These are phyloP conservation scores for Nyctalus aviator DNA, from an alignment of 2,797 vertebrate genomes.

Conservation along the genomic window DNA sequence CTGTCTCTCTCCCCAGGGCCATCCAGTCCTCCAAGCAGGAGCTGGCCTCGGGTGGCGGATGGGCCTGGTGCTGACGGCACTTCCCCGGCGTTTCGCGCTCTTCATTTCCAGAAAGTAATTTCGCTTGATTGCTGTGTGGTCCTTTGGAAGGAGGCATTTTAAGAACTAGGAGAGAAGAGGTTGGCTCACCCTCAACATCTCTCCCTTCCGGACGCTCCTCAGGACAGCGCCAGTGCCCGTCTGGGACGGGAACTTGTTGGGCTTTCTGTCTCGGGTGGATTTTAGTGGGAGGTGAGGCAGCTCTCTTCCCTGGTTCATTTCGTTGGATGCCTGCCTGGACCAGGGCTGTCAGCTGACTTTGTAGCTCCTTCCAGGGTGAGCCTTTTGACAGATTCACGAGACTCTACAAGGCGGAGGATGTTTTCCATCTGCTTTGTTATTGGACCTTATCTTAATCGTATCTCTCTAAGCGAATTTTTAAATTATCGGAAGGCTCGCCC, in stretches of 20 bases:
- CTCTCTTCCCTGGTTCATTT: slow-evolving; percentile 53
- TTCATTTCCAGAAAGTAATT: slow-evolving; percentile 77
- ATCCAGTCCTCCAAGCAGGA: slow-evolving; percentile 47
- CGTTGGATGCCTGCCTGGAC: slow-evolving; percentile 56
- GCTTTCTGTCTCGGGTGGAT: slow-evolving; percentile 49
- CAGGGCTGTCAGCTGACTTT: slow-evolving; percentile 31
- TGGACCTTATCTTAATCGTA: not conserved
- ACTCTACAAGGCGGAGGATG: not conserved
- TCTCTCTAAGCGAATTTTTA: not conserved
- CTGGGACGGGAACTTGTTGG: slow-evolving; percentile 62
- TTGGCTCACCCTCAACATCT: slow-evolving; percentile 59
- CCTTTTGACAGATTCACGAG: slow-evolving; percentile 18
- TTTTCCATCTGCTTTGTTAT: slow-evolving; percentile 19
- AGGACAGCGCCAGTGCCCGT: slow-evolving; percentile 22
- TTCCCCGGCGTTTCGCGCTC: slow-evolving; percentile 67
- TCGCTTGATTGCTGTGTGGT: slow-evolving; percentile 74
- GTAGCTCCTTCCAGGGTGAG: not conserved
- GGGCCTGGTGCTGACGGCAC: not conserved
- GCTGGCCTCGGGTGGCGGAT: not conserved
- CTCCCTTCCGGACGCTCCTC: not conserved
- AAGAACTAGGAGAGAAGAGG: slow-evolving; percentile 65
- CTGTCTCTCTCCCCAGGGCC: not conserved
- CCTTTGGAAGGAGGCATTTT: slow-evolving; percentile 75
- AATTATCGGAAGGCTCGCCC: not conserved
- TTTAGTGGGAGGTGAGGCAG: slow-evolving; percentile 49